These are phyloP conservation scores for Drosophila pachea DNA, from an alignment of 1,140 invertebrate genomes.

Conservation along the genomic window DNA sequence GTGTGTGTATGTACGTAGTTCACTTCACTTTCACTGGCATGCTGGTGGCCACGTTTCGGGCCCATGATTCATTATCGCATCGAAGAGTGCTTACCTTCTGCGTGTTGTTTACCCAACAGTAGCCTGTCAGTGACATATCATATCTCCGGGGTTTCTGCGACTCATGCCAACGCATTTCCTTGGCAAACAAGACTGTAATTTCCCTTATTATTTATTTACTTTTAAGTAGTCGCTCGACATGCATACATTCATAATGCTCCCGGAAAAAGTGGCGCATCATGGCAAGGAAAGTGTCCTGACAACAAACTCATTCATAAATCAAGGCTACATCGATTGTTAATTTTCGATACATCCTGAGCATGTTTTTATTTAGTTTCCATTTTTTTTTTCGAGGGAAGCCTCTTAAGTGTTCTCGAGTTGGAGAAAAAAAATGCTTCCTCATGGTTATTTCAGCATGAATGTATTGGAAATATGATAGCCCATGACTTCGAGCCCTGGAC, in stretches of 20 bases:
- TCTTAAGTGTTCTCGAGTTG: conserved; percentile 54
- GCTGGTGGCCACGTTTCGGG: background rate
- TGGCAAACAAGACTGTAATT: conserved; percentile 54
- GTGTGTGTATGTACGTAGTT: background rate
- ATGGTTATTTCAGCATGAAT: conserved; percentile 59
- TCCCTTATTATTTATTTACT: conserved; percentile 68
- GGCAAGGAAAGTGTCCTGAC: conserved; percentile 58
- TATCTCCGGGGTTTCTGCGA: conserved; percentile 32
- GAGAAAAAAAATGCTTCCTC: conserved; percentile 60
- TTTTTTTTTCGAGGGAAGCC: conserved; percentile 31
- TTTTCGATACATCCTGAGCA: conserved; percentile 55
- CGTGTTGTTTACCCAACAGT: conserved; percentile 31
- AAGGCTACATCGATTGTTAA: conserved; percentile 64
- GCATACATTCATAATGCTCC: conserved; percentile 31
- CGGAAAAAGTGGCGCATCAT: conserved; percentile 48
- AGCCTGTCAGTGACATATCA: conserved; percentile 44
- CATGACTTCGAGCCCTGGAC: conserved; percentile 39
- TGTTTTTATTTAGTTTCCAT: conserved; percentile 21
- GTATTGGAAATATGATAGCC: conserved; percentile 60
- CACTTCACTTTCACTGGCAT: background rate
- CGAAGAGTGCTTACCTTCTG: conserved; percentile 24
- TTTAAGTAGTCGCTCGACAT: conserved; percentile 59
- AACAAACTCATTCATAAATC: conserved; percentile 72
- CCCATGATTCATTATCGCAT: conserved; percentile 1
- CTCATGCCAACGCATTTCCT: conserved; percentile 51